Evolutionary conservation across 2,888 invertebrate genomes (phyloP), one percentile per base, ranked within the genome.

Genomic region (Mimachlamys varia): DNA sequence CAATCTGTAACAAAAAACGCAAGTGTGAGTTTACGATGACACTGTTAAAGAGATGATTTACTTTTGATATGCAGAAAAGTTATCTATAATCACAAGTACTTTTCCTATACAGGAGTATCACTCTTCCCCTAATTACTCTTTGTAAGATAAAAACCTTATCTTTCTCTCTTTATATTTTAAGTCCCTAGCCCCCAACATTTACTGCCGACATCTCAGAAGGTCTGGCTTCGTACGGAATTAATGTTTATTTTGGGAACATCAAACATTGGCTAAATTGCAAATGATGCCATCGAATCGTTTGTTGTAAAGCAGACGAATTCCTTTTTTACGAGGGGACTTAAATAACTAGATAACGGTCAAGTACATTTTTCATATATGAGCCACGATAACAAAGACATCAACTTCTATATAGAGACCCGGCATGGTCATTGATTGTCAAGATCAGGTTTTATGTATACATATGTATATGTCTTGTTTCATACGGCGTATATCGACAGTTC

Each of bases 1-100:
- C 94, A 58, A 94, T 93, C 94, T 94, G 53, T n/a, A 91, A 91
- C 7, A 89, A 44, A 55, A 89, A 33, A 37, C n/a, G n/a, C n/a
- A n/a, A n/a, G n/a, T n/a, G n/a, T n/a, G n/a, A n/a, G n/a, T n/a
- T n/a, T n/a, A n/a, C n/a, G n/a, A n/a, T n/a, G n/a, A n/a, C n/a
- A n/a, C n/a, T n/a, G n/a, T n/a, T n/a, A n/a, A n/a, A n/a, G n/a
- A n/a, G n/a, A n/a, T n/a, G n/a, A n/a, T n/a, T n/a, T n/a, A n/a
- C n/a, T n/a, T n/a, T n/a, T n/a, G n/a, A n/a, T n/a, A n/a, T n/a
- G n/a, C n/a, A n/a, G n/a, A n/a, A n/a, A n/a, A n/a, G n/a, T n/a
- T n/a, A n/a, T n/a, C n/a, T n/a, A n/a, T n/a, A n/a, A n/a, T n/a
- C n/a, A n/a, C n/a, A n/a, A n/a, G n/a, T n/a, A n/a, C n/a, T n/a